A percentile compares a stretch with the other conserved stretches of the same genome.
phyloP scores from a whole-genome alignment of 2,797 vertebrate species.

The Loriculus beryllinus region DNA sequence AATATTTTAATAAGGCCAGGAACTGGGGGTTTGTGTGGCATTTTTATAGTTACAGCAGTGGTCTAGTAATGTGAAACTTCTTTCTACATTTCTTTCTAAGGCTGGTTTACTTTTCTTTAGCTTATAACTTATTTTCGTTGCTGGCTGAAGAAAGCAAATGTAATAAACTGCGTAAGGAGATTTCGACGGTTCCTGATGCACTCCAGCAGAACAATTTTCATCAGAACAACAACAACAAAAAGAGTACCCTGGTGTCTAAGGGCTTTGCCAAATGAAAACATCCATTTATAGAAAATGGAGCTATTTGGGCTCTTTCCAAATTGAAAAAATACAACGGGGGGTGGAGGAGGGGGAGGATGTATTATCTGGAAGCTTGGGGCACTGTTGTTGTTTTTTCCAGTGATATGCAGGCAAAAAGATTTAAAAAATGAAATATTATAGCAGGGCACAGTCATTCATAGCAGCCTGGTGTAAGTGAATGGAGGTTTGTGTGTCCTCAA shows the following conservation, averaged over 20 bases:
- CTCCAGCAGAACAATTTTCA: slow-evolving; percentile 4
- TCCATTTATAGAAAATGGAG: neutral
- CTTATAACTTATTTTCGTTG: neutral
- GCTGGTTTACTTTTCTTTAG: neutral
- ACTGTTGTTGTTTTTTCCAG: neutral
- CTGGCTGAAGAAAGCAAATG: neutral
- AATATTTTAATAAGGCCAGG: neutral
- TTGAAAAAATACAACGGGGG: neutral
- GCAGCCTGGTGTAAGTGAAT: neutral
- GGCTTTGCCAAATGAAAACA: neutral
- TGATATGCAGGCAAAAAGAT: neutral
- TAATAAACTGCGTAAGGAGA: neutral
- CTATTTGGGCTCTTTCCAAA: slow-evolving; percentile 17
- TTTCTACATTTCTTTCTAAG: neutral
- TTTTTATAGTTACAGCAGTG: neutral
- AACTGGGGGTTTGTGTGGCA: neutral
- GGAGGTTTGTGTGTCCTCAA: neutral
- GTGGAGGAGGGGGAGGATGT: neutral
- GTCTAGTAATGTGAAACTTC: neutral
- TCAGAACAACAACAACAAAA: neutral
- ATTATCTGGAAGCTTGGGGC: neutral
- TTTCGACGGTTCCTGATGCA: neutral
- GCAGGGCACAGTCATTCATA: neutral
- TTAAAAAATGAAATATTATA: neutral
- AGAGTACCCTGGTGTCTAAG: neutral